Percentiles rank a stretch among this genome's conserved stretches.
phyloP scores from a whole-genome alignment of 2,113 vertebrate species.

The Xyrauchen texanus region DNA sequence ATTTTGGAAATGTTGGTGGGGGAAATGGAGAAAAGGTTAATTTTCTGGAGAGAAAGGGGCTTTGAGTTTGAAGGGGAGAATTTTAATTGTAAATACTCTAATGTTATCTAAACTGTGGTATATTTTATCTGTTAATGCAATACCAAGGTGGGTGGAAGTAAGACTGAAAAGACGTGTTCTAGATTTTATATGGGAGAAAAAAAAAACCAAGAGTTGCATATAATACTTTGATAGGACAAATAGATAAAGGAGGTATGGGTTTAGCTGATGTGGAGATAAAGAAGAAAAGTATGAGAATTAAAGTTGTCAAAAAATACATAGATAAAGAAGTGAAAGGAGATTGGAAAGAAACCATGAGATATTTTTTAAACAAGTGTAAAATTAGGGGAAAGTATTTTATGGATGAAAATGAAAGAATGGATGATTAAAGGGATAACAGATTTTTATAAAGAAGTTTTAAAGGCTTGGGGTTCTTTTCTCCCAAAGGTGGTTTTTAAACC shows the following conservation, averaged over 20 bases:
- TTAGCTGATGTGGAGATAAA: background rate
- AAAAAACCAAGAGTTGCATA: background rate
- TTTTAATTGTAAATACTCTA: background rate
- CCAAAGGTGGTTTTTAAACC: no score
- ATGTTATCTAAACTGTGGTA: slow-evolving; percentile 7
- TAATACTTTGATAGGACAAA: background rate
- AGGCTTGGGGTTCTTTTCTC: no score
- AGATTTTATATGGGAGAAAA: background rate
- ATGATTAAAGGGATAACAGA: no score
- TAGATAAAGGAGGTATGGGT: background rate
- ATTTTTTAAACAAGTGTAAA: no score
- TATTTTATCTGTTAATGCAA: background rate
- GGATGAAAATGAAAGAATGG: no score
- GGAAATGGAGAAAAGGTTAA: background rate
- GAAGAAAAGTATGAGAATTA: background rate
- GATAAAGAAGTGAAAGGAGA: background rate
- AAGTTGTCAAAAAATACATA: background rate
- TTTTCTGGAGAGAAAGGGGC: slow-evolving; percentile 6
- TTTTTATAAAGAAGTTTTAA: no score
- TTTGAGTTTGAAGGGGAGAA: background rate
- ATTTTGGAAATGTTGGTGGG: background rate
- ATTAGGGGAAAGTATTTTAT: no score
- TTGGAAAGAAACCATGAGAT: background rate
- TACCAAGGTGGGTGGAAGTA: background rate
- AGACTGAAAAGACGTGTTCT: background rate